These are phyloP conservation scores for Rhinopithecus roxellana DNA, from an alignment of 2,113 vertebrate species.

Conservation along the genomic window DNA sequence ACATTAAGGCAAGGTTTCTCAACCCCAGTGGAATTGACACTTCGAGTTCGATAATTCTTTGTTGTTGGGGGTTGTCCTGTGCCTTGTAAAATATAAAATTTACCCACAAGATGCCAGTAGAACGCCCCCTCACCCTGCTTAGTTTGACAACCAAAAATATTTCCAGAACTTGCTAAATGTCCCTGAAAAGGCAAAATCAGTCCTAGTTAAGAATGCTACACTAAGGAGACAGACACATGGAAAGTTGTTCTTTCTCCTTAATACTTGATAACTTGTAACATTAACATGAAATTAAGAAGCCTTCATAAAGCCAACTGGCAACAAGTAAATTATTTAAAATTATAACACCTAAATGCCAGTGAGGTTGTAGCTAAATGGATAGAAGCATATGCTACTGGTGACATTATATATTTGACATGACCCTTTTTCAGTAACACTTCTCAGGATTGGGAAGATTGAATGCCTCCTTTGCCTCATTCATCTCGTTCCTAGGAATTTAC, in stretches of 20 bases:
- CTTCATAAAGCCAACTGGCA: background rate
- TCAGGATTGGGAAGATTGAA: background rate
- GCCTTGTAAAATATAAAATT: background rate
- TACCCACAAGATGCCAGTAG: background rate
- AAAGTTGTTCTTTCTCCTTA: background rate
- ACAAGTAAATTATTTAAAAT: constrained; percentile 28
- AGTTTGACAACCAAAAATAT: background rate
- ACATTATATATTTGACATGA: background rate
- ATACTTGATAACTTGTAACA: background rate
- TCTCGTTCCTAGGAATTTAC: background rate
- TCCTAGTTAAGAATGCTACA: background rate
- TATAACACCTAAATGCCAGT: background rate
- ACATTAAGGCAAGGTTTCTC: constrained; percentile 18
- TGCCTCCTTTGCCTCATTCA: background rate
- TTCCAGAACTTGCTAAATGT: background rate
- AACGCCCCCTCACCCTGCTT: background rate
- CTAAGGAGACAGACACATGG: background rate
- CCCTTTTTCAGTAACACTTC: background rate
- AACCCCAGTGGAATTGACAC: background rate
- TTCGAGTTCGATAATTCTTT: background rate
- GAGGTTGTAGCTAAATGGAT: background rate
- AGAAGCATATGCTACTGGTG: background rate
- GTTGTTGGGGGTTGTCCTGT: background rate
- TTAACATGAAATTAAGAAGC: constrained; percentile 9
- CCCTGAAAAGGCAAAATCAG: background rate